Conservation (phyloP, 2,797 vertebrate genomes). For the Enteromius trimaculatus region DNA sequence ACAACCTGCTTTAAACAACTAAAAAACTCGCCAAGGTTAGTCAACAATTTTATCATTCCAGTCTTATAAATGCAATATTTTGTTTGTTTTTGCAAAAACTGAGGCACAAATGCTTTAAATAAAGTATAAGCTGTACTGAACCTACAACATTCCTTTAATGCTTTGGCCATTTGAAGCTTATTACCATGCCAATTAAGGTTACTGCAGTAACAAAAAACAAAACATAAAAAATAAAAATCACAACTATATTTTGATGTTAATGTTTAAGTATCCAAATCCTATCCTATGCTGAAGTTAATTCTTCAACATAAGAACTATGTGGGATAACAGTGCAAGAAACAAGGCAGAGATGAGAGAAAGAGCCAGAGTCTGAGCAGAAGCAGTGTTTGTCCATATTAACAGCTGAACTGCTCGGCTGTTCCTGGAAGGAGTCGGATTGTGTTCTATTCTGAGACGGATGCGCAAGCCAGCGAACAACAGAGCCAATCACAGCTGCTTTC, state of each 20-base stretch:
- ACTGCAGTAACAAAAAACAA: not conserved
- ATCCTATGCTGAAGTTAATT: not conserved
- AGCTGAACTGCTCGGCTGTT: conserved; percentile 44
- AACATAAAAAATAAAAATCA: not conserved
- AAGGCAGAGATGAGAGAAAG: not conserved
- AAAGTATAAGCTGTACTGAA: not conserved
- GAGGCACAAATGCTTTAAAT: not conserved
- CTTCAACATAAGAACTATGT: not conserved
- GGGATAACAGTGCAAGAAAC: not conserved
- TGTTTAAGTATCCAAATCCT: not conserved
- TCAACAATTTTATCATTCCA: not conserved
- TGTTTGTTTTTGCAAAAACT: not conserved
- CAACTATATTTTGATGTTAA: not conserved
- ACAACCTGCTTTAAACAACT: not conserved
- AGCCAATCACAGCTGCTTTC: conserved; percentile 45
- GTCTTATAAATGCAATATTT: not conserved
- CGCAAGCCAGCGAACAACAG: conserved; percentile 22
- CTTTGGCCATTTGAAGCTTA: not conserved
- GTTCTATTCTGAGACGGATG: conserved; percentile 33
- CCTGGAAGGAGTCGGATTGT: conserved; percentile 36
- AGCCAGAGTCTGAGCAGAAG: conserved; percentile 1
- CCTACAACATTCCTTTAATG: conserved; percentile 9
- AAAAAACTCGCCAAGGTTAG: not conserved
- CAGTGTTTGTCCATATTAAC: conserved; percentile 36
- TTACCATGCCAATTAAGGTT: not conserved